phyloP scores from a whole-genome alignment of 2,888 invertebrate species.

The Apomyelois bistriatella region DNA sequence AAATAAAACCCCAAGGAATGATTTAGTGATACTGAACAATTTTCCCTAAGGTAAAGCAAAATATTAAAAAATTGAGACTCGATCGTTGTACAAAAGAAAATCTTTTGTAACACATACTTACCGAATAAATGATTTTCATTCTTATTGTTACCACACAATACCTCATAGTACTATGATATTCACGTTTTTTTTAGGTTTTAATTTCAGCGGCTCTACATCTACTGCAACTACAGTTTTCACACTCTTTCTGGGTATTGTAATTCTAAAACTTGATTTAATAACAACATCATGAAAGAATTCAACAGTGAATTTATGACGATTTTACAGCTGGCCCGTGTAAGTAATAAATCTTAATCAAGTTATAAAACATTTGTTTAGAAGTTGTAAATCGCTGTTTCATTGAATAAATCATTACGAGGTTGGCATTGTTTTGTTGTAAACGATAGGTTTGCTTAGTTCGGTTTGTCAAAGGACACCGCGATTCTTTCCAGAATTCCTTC shows the following conservation, averaged over 20 bases:
- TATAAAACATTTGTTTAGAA: slow-evolving; percentile 7
- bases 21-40: not conserved
- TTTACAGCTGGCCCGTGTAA: not conserved
- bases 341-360: slow-evolving; percentile 6
- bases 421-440: not conserved
- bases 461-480: not conserved
- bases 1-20: no score
- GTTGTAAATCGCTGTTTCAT: slow-evolving; percentile 4
- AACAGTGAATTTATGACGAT: not conserved
- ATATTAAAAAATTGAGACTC: not conserved
- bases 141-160: no score
- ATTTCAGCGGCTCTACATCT: no score
- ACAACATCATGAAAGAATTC: not conserved
- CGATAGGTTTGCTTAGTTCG: not conserved
- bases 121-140: no score
- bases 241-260: not conserved
- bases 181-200: no score
- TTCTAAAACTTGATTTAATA: not conserved
- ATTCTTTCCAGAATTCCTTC: no score
- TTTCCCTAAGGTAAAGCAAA: no score
- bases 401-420: not conserved
- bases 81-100: no score
- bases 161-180: no score
- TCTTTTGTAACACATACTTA: no score
- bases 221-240: no score